Conservation (phyloP, 35 echinoderm and acorn worm species). For the Antedon bifida region DNA sequence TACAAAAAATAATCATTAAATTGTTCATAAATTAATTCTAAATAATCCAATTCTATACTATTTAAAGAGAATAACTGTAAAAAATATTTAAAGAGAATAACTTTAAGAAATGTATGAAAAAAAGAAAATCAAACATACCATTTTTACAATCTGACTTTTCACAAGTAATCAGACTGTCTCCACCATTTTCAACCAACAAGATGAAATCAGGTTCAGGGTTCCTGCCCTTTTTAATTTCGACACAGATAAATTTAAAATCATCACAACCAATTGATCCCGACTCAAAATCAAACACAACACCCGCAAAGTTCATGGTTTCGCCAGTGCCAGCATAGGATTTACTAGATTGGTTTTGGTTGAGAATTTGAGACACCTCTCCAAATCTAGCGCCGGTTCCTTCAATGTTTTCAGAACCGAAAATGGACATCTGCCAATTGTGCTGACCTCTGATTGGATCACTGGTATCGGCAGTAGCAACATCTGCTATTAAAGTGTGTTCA, state of each 20-base stretch:
- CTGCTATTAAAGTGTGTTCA: not conserved
- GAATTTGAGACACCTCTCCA: not conserved
- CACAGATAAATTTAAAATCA: not conserved
- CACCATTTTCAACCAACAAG: slow-evolving; percentile 17
- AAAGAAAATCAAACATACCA: too few relatives aligned
- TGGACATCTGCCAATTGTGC: not conserved
- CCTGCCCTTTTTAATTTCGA: not conserved
- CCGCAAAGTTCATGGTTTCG: not conserved
- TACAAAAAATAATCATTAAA: too few relatives aligned
- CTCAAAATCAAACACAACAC: not conserved
- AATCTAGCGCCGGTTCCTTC: not conserved
- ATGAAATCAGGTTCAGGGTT: not conserved
- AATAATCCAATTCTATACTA: too few relatives aligned
- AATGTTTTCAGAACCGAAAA: not conserved
- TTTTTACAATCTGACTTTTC: slow-evolving; percentile 27
- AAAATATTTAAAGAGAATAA: too few relatives aligned
- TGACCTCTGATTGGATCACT: not conserved
- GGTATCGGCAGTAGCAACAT: not conserved
- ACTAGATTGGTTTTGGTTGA: not conserved
- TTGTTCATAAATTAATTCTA: too few relatives aligned
- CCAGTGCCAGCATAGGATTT: not conserved
- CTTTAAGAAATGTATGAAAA: too few relatives aligned
- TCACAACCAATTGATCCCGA: not conserved
- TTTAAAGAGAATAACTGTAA: too few relatives aligned
- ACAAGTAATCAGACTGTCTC: slow-evolving; percentile 31